A percentile compares a stretch with the other conserved stretches of the same genome.
phyloP scores from a whole-genome alignment of 2,888 invertebrate species.

The Lingula anatina region DNA sequence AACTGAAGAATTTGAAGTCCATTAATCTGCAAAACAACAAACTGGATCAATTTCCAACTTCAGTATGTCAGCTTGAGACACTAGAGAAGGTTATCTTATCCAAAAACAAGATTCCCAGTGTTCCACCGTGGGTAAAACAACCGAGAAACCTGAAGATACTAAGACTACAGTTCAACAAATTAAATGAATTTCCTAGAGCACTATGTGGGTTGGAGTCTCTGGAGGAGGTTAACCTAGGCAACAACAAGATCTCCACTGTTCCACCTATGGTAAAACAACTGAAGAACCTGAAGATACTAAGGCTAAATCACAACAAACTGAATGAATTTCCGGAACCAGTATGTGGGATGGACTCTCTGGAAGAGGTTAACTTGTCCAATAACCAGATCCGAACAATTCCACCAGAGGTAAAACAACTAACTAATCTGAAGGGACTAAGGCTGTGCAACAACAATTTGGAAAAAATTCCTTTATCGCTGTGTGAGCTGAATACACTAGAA shows the following conservation, averaged over 20 bases:
- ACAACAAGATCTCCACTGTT: conserved; percentile 31
- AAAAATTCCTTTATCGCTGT: conserved; percentile 27
- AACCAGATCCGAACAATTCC: background rate
- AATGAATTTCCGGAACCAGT: conserved; percentile 25
- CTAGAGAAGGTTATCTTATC: too few relatives aligned
- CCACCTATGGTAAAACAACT: conserved; percentile 41
- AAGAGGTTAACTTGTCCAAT: conserved; percentile 14
- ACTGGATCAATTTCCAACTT: too few relatives aligned
- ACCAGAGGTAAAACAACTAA: background rate
- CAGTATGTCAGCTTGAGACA: too few relatives aligned
- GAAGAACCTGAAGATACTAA: conserved; percentile 27
- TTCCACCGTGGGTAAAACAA: conserved; percentile 31
- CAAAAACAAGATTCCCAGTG: conserved; percentile 27
- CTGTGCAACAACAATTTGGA: conserved; percentile 30
- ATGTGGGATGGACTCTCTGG: conserved; percentile 25
- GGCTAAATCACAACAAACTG: conserved; percentile 31
- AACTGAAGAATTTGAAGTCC: too few relatives aligned
- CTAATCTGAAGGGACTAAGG: background rate
- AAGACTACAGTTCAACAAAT: conserved; percentile 36
- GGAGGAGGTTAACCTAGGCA: conserved; percentile 31
- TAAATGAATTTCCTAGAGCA: conserved; percentile 31
- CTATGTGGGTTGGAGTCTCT: conserved; percentile 24
- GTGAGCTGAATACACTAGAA: too few relatives aligned
- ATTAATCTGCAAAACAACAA: too few relatives aligned
- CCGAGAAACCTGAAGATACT: conserved; percentile 30